Evolutionary conservation across 2,797 vertebrate genomes (phyloP), one percentile per base, ranked within the genome.

Genomic region (Enteromius fasciolatus): DNA sequence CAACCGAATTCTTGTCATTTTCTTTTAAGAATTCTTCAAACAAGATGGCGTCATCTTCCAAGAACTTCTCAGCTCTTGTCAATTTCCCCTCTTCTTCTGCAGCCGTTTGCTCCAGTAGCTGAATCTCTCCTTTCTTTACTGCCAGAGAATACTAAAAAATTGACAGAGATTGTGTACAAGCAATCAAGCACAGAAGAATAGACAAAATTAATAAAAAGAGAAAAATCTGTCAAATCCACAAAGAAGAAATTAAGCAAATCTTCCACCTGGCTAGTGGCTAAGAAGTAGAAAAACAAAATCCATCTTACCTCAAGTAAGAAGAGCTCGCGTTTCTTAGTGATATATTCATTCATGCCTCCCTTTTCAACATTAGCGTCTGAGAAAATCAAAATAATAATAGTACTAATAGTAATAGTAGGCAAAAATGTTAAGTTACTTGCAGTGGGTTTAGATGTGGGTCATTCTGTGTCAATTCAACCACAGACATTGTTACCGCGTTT

Each of bases 251-350:
- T 28, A 31, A 70, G 20, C 28, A 73, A 41, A 64, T 41, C n/a
- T 6, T 67, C 11, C 3, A 25, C 15, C 12, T 39, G 59, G 18
- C 15, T 31, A 15, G 41, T 7, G 15, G 25, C 14, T 15, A 23
- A 80, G 5, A 68, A 39, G 15, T 44, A 67, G 39, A 81, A 80
- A 17, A 54, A 57, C 70, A 48, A 76, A 70, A 57, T 23, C 3
- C 23, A 5, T n/a, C 87, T 92, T 92, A 99, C 98, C 96, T 99
- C 95, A 72, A 98, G 84, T 74, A 96, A 94, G 80, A 97, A 97
- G 83, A 96, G 94, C 81, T 97, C 93, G 20, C 96, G 93, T 86
- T 95, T 95, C 90, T 94, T 93, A 36, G 88, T 78, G 66, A 97
- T 88, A 54, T 96, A 95, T 70, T 94, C 91, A 33, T 82, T 83